Percentiles rank a stretch among this genome's conserved stretches.
Evolutionary conservation across 2,113 vertebrate genomes (phyloP).

Genomic region (Pygoscelis adeliae): DNA sequence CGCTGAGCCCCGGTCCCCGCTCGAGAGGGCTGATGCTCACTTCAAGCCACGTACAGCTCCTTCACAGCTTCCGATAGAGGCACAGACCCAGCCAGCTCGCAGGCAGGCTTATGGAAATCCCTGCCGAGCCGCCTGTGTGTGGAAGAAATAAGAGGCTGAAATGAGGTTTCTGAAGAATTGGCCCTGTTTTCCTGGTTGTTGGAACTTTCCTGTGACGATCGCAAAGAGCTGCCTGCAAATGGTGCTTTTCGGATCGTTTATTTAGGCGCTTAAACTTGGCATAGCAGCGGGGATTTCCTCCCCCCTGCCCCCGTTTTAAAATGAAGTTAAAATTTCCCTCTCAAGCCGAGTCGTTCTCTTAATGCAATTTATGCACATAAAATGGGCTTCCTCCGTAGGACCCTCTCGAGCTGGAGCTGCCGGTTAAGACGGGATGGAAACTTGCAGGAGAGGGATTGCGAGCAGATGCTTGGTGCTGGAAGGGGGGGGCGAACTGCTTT

Average conservation of each 20-base stretch:
- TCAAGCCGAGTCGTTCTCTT: neutral
- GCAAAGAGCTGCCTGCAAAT: neutral
- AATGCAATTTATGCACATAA: neutral
- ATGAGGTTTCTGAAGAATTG: neutral
- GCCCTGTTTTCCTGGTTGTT: neutral
- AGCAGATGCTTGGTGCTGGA: neutral
- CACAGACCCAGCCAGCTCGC: neutral
- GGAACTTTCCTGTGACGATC: neutral
- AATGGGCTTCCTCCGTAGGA: neutral
- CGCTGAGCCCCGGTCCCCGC: neutral
- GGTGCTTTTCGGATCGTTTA: rapidly evolving
- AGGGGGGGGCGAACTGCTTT: neutral
- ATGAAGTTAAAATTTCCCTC: neutral
- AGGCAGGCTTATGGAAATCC: neutral
- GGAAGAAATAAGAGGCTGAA: neutral
- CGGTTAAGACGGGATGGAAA: neutral
- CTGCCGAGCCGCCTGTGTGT: neutral
- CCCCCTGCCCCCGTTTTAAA: neutral
- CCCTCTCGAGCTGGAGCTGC: neutral
- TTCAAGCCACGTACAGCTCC: neutral
- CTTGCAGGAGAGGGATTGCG: neutral
- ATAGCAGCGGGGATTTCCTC: rapidly evolving
- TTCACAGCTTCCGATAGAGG: neutral
- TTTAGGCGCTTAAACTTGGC: neutral
- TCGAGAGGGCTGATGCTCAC: neutral